phyloP scores from a whole-genome alignment of 2,797 vertebrate genomes.

The Nyctibius grandis region DNA sequence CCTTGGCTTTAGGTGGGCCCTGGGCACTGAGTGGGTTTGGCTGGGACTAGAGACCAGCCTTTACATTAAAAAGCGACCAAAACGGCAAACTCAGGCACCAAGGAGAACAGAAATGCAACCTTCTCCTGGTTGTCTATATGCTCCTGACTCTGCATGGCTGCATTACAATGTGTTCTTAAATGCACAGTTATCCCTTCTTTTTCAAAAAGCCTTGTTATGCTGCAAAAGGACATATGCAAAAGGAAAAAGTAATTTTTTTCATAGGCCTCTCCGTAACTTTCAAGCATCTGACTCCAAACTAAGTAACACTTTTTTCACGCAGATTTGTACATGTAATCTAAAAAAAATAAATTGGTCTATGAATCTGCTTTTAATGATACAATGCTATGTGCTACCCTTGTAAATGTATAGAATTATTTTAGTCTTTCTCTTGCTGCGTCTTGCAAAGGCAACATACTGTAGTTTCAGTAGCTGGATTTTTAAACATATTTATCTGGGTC shows the following conservation, averaged over 20 bases:
- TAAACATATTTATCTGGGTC: constrained; percentile 71
- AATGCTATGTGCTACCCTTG: background rate
- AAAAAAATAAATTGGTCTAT: background rate
- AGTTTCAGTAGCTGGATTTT: constrained; percentile 68
- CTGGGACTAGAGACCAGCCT: background rate
- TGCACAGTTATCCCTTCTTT: background rate
- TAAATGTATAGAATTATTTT: constrained; percentile 35
- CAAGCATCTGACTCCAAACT: background rate
- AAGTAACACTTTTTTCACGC: background rate
- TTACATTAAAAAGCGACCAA: background rate
- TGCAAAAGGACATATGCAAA: background rate
- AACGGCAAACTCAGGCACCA: background rate
- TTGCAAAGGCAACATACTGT: constrained; percentile 47
- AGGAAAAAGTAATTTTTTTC: background rate
- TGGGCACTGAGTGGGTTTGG: background rate
- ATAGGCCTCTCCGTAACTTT: background rate
- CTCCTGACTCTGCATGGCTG: background rate
- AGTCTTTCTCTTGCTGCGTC: background rate
- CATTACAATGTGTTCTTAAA: fast-evolving
- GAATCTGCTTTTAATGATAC: background rate
- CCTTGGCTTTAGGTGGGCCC: fast-evolving
- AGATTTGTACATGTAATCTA: background rate
- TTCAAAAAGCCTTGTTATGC: background rate
- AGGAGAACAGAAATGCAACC: background rate
- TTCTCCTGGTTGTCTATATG: background rate